A percentile compares a stretch with the other conserved stretches of the same genome.
Evolutionary conservation across 2,888 invertebrate genomes (phyloP).

Genomic region (Coenonympha arcania): DNA sequence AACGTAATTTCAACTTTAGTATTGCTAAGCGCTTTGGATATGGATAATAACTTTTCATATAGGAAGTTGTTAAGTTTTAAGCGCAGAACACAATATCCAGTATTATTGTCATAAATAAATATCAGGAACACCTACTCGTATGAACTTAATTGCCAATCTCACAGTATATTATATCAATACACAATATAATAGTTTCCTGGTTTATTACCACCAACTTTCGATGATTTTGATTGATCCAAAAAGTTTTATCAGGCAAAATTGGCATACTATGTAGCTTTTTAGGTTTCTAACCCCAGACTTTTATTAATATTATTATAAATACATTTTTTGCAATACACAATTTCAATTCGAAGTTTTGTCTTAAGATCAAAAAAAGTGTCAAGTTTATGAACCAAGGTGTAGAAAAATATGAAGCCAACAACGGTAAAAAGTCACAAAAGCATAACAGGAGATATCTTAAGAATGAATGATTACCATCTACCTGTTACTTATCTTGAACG

Average conservation of each 20-base stretch:
- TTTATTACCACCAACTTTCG: background rate
- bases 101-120: background rate
- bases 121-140: too few species aligned
- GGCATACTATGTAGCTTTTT: too few species aligned
- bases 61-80: constrained; percentile 4
- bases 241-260: too few species aligned
- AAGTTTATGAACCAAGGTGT: too few species aligned
- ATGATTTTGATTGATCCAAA: background rate
- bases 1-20: constrained; percentile 1
- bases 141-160: background rate
- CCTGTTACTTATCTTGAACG: constrained; percentile 19
- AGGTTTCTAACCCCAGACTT: too few species aligned
- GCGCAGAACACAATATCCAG: background rate
- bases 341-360: too few species aligned
- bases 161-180: background rate
- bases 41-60: constrained; percentile 4
- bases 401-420: background rate
- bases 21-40: background rate
- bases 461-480: constrained; percentile 4
- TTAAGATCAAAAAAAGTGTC: too few species aligned
- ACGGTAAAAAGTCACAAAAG: background rate
- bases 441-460: background rate
- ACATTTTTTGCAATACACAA: too few species aligned
- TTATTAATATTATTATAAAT: too few species aligned
- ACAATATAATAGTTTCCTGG: background rate